A percentile compares a stretch with the other conserved stretches of the same genome.
phyloP scores from a whole-genome alignment of 1,140 invertebrate species.

The Drosophila rufa region DNA sequence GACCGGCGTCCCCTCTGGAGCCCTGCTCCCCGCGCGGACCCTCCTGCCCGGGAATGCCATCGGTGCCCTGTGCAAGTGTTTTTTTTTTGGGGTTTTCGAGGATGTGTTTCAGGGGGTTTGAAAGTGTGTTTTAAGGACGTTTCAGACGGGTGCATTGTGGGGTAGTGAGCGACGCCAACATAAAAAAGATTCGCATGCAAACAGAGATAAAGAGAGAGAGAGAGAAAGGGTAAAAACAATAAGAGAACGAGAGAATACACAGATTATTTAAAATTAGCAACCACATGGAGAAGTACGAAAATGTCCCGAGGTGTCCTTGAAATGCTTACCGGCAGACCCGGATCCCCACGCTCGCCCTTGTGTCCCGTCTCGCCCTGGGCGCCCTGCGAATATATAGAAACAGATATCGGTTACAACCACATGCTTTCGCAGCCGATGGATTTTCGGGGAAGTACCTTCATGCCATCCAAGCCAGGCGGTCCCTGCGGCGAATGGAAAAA shows the following conservation, averaged over 20 bases:
- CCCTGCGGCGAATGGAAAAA: conserved; percentile 86
- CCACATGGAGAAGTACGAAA: conserved; percentile 59
- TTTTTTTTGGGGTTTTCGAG: conserved; percentile 9
- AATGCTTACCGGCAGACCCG: conserved; percentile 92
- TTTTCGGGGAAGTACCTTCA: conserved; percentile 87
- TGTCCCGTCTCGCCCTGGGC: conserved; percentile 95
- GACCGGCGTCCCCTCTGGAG: conserved; percentile 93
- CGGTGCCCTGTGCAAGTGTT: conserved; percentile 89
- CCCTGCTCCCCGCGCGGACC: conserved; percentile 93
- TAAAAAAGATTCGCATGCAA: conserved; percentile 63
- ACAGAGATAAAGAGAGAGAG: conserved; percentile 23
- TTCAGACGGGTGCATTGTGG: conserved; percentile 39
- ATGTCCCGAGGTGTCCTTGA: neutral
- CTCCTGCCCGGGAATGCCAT: conserved; percentile 96
- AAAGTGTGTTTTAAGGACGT: conserved; percentile 14
- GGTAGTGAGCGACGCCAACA: conserved; percentile 61
- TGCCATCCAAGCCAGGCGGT: conserved; percentile 90
- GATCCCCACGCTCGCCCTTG: conserved; percentile 96
- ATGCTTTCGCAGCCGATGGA: conserved; percentile 11
- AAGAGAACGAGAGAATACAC: conserved; percentile 59
- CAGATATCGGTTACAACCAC: conserved; percentile 28
- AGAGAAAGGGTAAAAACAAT: conserved; percentile 41
- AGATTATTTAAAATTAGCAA: conserved; percentile 77
- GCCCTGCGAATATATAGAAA: conserved; percentile 87
- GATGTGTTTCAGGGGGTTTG: conserved; percentile 22